These are phyloP conservation scores for Chlamydotis undulata DNA, from an alignment of 2,113 vertebrate species.

Conservation along the genomic window DNA sequence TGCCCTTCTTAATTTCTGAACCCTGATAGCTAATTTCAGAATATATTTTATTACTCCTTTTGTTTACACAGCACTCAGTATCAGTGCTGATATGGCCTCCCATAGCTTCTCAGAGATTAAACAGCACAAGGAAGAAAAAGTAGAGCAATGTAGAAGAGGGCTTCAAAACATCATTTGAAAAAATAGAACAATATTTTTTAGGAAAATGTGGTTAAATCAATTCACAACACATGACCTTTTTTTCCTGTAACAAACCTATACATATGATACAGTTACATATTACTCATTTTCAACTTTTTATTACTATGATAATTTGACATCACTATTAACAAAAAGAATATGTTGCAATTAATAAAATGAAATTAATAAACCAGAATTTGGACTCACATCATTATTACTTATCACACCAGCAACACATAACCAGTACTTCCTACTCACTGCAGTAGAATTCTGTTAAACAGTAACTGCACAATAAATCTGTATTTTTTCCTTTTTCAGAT, in stretches of 20 bases:
- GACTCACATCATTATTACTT: not conserved
- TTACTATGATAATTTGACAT: not conserved
- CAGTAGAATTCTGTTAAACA: not conserved
- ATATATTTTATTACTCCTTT: conserved; percentile 29
- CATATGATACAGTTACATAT: not conserved
- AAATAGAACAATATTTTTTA: not conserved
- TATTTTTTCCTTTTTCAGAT: not conserved
- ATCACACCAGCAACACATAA: not conserved
- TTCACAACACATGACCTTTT: not conserved
- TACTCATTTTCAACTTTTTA: not conserved
- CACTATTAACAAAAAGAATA: not conserved
- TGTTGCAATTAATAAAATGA: not conserved
- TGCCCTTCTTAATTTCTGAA: conserved; percentile 47
- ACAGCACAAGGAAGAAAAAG: conserved; percentile 23
- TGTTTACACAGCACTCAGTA: conserved; percentile 24
- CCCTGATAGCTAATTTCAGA: conserved; percentile 55
- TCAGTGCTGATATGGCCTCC: not conserved
- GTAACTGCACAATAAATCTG: not conserved
- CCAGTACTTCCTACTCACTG: not conserved
- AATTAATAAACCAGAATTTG: not conserved
- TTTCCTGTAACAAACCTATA: not conserved
- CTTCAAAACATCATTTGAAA: not conserved
- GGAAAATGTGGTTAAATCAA: not conserved
- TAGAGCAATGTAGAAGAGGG: not conserved
- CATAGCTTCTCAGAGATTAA: conserved; percentile 17